Conservation (phyloP, 2,888 invertebrate species). For the Tiphia femorata region DNA sequence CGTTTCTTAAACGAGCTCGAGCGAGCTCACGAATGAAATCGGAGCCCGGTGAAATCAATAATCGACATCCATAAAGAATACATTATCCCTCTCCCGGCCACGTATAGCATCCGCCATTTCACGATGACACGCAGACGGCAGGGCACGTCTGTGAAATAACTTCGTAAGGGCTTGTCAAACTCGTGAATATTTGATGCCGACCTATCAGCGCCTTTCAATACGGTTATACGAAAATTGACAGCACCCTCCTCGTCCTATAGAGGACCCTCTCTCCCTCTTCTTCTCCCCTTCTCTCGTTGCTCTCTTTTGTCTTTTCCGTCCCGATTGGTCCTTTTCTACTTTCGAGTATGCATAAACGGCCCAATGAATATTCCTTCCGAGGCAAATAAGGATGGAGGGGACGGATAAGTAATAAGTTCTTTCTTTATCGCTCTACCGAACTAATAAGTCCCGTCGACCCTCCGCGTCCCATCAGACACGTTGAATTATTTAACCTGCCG, state of each 20-base stretch:
- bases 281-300: not conserved
- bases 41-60: conserved; percentile 46
- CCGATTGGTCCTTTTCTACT: conserved; percentile 17
- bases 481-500: conserved; percentile 63
- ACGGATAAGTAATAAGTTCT: conserved; percentile 64
- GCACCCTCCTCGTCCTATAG: conserved; percentile 16
- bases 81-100: conserved; percentile 17
- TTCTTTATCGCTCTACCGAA: conserved; percentile 62
- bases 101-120: conserved; percentile 37
- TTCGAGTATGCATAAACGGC: conserved; percentile 12
- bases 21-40: not conserved
- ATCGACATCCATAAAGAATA: conserved; percentile 45
- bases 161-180: conserved; percentile 45
- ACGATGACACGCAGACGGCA: conserved; percentile 53
- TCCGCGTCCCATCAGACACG: conserved; percentile 54
- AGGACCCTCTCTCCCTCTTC: not conserved
- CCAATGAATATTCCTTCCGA: conserved; percentile 34
- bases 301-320: conserved; percentile 1
- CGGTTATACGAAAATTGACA: conserved; percentile 52
- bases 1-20: not conserved
- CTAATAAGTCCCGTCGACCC: conserved; percentile 60
- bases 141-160: conserved; percentile 43
- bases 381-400: conserved; percentile 30
- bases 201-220: conserved; percentile 60
- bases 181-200: conserved; percentile 57